These are phyloP conservation scores for Penaeus vannamei DNA, from an alignment of 1,140 invertebrate species.

Conservation along the genomic window DNA sequence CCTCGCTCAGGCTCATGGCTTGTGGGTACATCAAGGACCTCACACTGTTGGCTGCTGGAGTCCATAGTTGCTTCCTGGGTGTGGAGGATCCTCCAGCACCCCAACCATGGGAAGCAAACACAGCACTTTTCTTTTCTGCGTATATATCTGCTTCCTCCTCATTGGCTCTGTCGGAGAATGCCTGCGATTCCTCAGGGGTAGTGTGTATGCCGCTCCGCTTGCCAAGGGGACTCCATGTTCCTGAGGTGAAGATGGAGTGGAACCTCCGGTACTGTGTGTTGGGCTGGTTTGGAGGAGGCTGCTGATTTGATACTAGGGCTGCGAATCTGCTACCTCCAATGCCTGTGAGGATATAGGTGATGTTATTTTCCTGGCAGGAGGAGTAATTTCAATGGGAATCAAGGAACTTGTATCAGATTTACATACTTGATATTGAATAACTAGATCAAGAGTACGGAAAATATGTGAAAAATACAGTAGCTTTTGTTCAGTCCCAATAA, in stretches of 20 bases:
- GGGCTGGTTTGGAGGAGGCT: neutral
- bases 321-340: constrained; percentile 32
- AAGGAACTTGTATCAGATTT: too few species aligned
- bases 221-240: constrained; percentile 57
- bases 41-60: neutral
- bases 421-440: too few species aligned
- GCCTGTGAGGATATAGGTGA: neutral
- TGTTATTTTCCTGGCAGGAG: neutral
- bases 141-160: neutral
- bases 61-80: constrained; percentile 17
- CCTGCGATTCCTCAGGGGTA: neutral
- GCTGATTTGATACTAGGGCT: constrained; percentile 41
- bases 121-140: constrained; percentile 34
- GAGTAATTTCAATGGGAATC: too few species aligned
- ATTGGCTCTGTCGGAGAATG: neutral
- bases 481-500: too few species aligned
- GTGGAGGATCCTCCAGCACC: constrained; percentile 46
- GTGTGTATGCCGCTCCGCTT: constrained; percentile 31
- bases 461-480: too few species aligned
- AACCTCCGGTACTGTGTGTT: constrained; percentile 47
- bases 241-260: constrained; percentile 61
- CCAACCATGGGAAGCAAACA: constrained; percentile 45
- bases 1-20: neutral
- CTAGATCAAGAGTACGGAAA: too few species aligned
- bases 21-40: neutral